phyloP scores from a whole-genome alignment of 2,888 invertebrate genomes.

The Drosophila ustulata region DNA sequence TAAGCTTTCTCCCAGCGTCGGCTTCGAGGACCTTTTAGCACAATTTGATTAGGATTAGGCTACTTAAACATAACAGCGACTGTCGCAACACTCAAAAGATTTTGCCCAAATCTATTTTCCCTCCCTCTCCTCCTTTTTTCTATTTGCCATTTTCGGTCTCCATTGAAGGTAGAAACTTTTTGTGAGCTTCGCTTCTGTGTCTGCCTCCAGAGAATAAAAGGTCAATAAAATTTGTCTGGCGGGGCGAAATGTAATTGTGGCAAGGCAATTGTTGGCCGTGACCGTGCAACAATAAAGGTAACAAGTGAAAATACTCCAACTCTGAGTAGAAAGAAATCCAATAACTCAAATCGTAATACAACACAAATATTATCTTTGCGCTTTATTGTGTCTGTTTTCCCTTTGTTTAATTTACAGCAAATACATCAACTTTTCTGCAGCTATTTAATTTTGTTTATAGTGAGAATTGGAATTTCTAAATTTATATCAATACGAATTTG shows the following conservation, averaged over 20 bases:
- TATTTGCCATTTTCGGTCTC: not conserved
- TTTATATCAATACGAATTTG: not conserved
- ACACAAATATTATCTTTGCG: not conserved
- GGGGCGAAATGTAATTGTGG: slow-evolving; percentile 9
- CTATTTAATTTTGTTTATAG: not conserved
- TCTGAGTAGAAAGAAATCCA: not conserved
- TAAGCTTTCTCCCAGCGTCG: slow-evolving; percentile 9
- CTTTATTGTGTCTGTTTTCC: not conserved
- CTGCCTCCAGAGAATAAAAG: slow-evolving; percentile 22
- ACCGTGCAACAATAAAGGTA: slow-evolving; percentile 2
- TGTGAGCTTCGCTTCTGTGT: not conserved
- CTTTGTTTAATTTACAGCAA: not conserved
- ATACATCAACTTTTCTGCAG: not conserved
- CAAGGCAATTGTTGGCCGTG: slow-evolving; percentile 5
- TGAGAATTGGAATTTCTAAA: not conserved
- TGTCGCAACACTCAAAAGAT: slow-evolving; percentile 19
- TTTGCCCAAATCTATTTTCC: slow-evolving; percentile 21
- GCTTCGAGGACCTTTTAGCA: slow-evolving; percentile 13
- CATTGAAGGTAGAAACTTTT: slow-evolving; percentile 2
- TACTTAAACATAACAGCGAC: slow-evolving; percentile 19
- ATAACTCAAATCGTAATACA: not conserved
- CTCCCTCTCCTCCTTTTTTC: not conserved
- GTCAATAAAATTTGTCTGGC: slow-evolving; percentile 26
- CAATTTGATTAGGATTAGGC: slow-evolving; percentile 32
- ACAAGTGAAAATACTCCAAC: not conserved